phyloP scores from a whole-genome alignment of 2,888 invertebrate genomes.

The Eupithecia centaureata region DNA sequence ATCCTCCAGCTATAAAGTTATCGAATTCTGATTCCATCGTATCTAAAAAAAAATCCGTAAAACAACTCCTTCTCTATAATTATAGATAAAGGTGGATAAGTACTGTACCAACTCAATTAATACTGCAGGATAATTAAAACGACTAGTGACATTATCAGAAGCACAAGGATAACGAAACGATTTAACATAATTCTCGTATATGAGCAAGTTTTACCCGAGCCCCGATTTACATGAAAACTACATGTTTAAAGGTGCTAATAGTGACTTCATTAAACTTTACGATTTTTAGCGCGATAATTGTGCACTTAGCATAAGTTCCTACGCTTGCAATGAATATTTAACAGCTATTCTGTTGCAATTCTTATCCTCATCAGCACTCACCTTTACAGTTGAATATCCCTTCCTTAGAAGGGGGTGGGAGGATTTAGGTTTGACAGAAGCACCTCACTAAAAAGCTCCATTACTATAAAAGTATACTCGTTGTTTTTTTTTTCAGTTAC shows the following conservation, averaged over 20 bases:
- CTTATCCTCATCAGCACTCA: neutral
- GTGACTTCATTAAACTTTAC: slow-evolving; percentile 43
- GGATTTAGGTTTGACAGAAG: no score
- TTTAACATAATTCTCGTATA: slow-evolving; percentile 44
- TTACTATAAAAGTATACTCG: no score
- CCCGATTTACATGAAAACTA: slow-evolving; percentile 49
- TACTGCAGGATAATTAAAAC: slow-evolving; percentile 34
- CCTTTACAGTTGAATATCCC: neutral
- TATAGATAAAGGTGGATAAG: neutral
- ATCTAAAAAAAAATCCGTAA: neutral
- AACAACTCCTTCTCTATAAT: neutral
- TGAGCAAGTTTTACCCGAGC: slow-evolving; percentile 16
- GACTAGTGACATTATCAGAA: slow-evolving; percentile 41
- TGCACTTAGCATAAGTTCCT: slow-evolving; percentile 4
- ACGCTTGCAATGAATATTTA: slow-evolving; percentile 2
- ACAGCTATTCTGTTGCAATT: neutral
- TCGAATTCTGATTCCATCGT: no score
- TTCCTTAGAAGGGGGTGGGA: no score
- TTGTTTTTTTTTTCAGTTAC: no score
- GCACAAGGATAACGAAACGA: slow-evolving; percentile 46
- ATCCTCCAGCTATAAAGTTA: no score
- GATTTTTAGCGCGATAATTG: slow-evolving; percentile 30
- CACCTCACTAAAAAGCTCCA: no score
- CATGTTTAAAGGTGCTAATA: slow-evolving; percentile 41
- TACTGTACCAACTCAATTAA: slow-evolving; percentile 12